These are phyloP conservation scores for Nibea albiflora DNA, from an alignment of 2,113 vertebrate species.

Conservation along the genomic window DNA sequence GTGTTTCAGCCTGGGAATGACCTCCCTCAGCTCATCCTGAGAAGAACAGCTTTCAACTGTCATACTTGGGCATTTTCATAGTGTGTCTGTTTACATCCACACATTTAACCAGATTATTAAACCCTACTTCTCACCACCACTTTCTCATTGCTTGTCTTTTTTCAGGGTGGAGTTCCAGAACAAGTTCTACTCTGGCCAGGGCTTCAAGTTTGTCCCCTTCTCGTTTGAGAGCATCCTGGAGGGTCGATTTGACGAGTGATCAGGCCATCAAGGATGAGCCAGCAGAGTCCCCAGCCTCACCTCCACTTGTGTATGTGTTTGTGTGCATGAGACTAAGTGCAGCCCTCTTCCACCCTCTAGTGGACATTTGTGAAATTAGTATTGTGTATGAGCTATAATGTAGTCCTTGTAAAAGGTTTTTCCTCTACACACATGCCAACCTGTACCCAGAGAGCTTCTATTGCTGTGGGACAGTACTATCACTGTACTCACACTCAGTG, in stretches of 20 bases:
- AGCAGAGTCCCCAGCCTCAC: constrained; percentile 1
- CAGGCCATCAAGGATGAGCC: neutral
- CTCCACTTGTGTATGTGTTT: constrained; percentile 33
- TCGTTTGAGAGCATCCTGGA: constrained; percentile 96
- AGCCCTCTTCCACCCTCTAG: constrained; percentile 59
- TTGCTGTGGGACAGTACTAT: constrained; percentile 1
- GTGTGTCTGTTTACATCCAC: neutral
- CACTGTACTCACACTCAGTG: neutral
- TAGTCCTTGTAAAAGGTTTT: constrained; percentile 3
- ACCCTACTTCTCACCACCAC: neutral
- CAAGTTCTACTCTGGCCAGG: constrained; percentile 96
- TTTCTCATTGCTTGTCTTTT: constrained; percentile 30
- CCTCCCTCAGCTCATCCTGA: neutral
- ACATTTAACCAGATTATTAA: neutral
- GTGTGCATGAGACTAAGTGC: constrained; percentile 61
- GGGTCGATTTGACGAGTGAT: constrained; percentile 92
- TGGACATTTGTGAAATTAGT: constrained; percentile 57
- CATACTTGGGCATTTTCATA: neutral
- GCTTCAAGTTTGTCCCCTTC: constrained; percentile 97
- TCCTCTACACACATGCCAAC: neutral
- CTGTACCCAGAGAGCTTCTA: constrained; percentile 8
- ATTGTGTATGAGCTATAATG: constrained; percentile 27
- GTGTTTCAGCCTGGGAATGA: neutral
- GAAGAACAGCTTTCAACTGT: neutral
- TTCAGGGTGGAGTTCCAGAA: constrained; percentile 99